These are phyloP conservation scores for Drosophila testacea DNA, from an alignment of 2,888 invertebrate species.

Conservation along the genomic window DNA sequence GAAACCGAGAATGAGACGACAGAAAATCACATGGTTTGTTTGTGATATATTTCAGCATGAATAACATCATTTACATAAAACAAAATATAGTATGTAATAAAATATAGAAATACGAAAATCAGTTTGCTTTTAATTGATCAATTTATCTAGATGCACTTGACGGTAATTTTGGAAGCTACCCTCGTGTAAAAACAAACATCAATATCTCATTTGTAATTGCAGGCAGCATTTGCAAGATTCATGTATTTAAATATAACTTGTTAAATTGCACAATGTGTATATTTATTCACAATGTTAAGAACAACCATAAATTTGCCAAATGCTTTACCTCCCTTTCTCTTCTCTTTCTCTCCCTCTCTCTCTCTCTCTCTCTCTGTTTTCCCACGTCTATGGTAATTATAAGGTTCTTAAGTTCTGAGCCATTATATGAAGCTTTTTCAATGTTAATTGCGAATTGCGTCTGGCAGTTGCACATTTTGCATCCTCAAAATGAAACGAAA, in stretches of 20 bases:
- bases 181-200: constrained; percentile 20
- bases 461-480: constrained; percentile 17
- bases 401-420: constrained; percentile 34
- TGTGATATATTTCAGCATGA: too few relatives aligned
- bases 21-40: too few relatives aligned
- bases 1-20: too few relatives aligned
- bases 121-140: neutral
- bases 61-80: too few relatives aligned
- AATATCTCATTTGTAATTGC: constrained; percentile 50
- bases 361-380: neutral
- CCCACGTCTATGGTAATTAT: constrained; percentile 34
- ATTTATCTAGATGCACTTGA: neutral
- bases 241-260: constrained; percentile 36
- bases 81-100: too few relatives aligned
- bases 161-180: neutral
- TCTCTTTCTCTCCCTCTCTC: too few relatives aligned
- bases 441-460: constrained; percentile 63
- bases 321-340: neutral
- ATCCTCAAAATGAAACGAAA: constrained; percentile 5
- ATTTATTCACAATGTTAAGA: constrained; percentile 26
- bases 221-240: constrained; percentile 31
- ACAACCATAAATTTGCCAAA: constrained; percentile 42
- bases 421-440: constrained; percentile 53
- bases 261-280: constrained; percentile 30
- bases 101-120: too few relatives aligned